Evolutionary conservation across 2,113 vertebrate species (phyloP).

Genomic region (Psephotus haematonotus): DNA sequence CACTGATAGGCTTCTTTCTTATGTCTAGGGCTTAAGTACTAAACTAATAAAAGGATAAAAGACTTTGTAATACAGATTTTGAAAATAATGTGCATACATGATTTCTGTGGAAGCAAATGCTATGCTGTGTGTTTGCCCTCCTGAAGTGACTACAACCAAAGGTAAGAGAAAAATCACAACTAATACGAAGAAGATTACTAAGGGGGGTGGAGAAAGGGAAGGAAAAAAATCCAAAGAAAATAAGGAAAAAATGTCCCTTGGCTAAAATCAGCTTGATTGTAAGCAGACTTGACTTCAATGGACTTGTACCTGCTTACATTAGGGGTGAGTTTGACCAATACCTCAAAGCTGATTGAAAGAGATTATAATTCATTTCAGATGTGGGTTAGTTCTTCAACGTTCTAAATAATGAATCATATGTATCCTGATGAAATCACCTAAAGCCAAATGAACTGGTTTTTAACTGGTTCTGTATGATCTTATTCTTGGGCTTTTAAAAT

Average conservation of each 20-base stretch:
- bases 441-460: not conserved
- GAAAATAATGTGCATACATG: slow-evolving; percentile 68
- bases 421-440: not conserved
- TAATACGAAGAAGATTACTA: not conserved
- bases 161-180: not conserved
- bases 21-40: slow-evolving; percentile 80
- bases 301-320: slow-evolving; percentile 29
- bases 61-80: slow-evolving; percentile 79
- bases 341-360: slow-evolving; percentile 1
- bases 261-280: slow-evolving; percentile 40
- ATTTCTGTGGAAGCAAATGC: slow-evolving; percentile 49
- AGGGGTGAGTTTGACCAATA: not conserved
- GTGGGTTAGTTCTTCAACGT: not conserved
- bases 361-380: slow-evolving; percentile 20
- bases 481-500: not conserved
- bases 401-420: not conserved
- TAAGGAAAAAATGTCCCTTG: not conserved
- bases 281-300: slow-evolving; percentile 37
- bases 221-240: not conserved
- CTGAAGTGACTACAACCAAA: not conserved
- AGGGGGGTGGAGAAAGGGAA: too few relatives aligned
- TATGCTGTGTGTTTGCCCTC: not conserved
- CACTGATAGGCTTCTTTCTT: slow-evolving; percentile 83
- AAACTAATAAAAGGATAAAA: slow-evolving; percentile 85
- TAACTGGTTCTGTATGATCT: fast-evolving